Evolutionary conservation across 1,140 invertebrate species (phyloP).

Genomic region (Leptestheria dahalacensis): DNA sequence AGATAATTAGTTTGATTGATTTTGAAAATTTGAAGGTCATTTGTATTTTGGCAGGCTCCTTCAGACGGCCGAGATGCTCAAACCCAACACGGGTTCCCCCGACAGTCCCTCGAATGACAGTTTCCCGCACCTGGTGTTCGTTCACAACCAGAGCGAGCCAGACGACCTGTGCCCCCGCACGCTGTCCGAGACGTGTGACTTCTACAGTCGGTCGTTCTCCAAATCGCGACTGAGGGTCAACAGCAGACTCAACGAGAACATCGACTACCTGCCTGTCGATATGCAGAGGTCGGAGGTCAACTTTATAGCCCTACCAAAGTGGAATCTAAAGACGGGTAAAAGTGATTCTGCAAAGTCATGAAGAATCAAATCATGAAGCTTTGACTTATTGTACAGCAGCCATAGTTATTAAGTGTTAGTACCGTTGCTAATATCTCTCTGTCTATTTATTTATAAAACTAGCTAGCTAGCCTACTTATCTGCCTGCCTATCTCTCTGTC

Average conservation of each 20-base stretch:
- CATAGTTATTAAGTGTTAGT: too few species aligned
- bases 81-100: constrained; percentile 50
- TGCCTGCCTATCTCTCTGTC: too few species aligned
- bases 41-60: constrained; percentile 43
- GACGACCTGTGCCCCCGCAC: constrained; percentile 50
- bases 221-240: constrained; percentile 51
- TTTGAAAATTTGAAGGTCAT: constrained; percentile 5
- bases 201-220: constrained; percentile 45
- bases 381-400: too few species aligned
- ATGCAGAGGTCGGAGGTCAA: neutral
- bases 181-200: constrained; percentile 39
- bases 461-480: too few species aligned
- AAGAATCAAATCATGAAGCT: too few species aligned
- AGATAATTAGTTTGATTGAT: neutral
- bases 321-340: neutral
- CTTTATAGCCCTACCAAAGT: neutral
- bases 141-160: constrained; percentile 55
- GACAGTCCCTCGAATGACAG: constrained; percentile 49
- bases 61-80: constrained; percentile 72
- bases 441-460: too few species aligned
- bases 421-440: too few species aligned
- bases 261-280: neutral
- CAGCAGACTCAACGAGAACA: constrained; percentile 39
- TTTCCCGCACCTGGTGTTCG: constrained; percentile 56
- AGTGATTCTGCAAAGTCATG: neutral